Evolutionary conservation across 2,797 vertebrate species (phyloP), one percentile per base, ranked within the genome.

Genomic region (Falco berigora): DNA sequence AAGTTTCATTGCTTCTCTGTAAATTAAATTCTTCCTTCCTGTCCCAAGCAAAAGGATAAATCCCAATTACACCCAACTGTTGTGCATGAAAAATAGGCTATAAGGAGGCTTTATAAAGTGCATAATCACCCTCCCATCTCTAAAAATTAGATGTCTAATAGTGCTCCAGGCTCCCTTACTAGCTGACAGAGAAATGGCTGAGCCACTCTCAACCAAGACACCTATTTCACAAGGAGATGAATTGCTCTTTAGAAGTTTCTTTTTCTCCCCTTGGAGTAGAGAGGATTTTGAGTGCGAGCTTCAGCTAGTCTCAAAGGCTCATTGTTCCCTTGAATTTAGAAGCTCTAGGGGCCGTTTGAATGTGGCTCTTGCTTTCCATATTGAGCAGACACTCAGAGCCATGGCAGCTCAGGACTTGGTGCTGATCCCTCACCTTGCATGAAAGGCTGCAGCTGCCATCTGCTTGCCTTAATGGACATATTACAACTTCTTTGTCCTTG

Each of bases 291-390:
- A 95, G 87, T 30, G 69, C 2, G 23, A 95, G 73, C 79, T 93
- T 84, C 32, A 7, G 64, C 53, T 18, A 12, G 36, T 36, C 79
- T 96, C 90, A 96, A 96, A 93, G 88, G 76, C 59, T 96, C 76
- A 28, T 95, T 96, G 76, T 94, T 90, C 53, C 50, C 62, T 58
- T 53, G 49, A 90, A 67, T 90, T 73, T 76, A 80, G 78, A 92
- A 72, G 62, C 58, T 84, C 25, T 71, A 44, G 66, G n/a, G 20
- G 49, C 32, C 58, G 42, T 71, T 64, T 88, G 59, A 88, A 67
- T 38, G 53, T 36, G 61, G 58, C 28, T 93, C 50, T 91, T 90
- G 82, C 86, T 88, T 72, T 90, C 91, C 58, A 44, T 64, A 66
- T 66, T 67, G 42, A 90, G 73, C 78, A 92, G 85, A 72, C 62